phyloP scores from a whole-genome alignment of 1,140 invertebrate genomes.

The Penaeus vannamei region DNA sequence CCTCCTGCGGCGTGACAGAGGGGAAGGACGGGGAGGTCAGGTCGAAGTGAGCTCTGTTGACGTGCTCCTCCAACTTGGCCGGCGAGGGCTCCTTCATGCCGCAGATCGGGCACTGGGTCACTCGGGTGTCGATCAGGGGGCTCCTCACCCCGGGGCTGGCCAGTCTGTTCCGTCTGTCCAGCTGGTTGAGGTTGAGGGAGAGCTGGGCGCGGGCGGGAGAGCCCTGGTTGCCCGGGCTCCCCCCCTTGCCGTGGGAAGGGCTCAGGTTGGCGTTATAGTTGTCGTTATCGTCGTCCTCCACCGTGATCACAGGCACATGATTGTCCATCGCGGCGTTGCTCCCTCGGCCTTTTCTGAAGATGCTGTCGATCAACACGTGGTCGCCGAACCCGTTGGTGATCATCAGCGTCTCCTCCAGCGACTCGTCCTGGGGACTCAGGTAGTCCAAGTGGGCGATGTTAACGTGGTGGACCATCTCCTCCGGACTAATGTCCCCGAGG shows the following conservation, averaged over 20 bases:
- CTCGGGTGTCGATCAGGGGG: conserved; percentile 26
- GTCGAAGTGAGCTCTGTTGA: conserved; percentile 88
- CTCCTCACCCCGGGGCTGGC: neutral
- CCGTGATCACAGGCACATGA: conserved; percentile 55
- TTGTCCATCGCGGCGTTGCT: conserved; percentile 50
- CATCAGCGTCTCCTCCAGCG: conserved; percentile 74
- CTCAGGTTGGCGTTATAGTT: conserved; percentile 64
- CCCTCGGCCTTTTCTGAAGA: neutral
- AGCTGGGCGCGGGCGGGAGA: conserved; percentile 78
- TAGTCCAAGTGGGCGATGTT: conserved; percentile 86
- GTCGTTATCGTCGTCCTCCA: conserved; percentile 59
- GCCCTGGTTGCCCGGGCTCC: conserved; percentile 66
- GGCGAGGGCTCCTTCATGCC: conserved; percentile 83
- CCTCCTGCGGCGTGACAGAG: conserved; percentile 68
- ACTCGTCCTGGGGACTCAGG: conserved; percentile 78
- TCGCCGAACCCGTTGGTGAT: conserved; percentile 73
- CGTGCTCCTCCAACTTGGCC: conserved; percentile 84
- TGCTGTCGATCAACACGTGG: conserved; percentile 71
- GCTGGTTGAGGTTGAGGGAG: conserved; percentile 76
- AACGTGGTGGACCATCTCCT: conserved; percentile 84
- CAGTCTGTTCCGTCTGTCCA: conserved; percentile 22
- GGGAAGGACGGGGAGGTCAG: conserved; percentile 82
- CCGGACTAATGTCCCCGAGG: conserved; percentile 79
- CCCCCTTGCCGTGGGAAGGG: conserved; percentile 44
- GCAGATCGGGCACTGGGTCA: conserved; percentile 83